Evolutionary conservation across 2,113 vertebrate genomes (phyloP).

Genomic region (Eupsittula cactorum): DNA sequence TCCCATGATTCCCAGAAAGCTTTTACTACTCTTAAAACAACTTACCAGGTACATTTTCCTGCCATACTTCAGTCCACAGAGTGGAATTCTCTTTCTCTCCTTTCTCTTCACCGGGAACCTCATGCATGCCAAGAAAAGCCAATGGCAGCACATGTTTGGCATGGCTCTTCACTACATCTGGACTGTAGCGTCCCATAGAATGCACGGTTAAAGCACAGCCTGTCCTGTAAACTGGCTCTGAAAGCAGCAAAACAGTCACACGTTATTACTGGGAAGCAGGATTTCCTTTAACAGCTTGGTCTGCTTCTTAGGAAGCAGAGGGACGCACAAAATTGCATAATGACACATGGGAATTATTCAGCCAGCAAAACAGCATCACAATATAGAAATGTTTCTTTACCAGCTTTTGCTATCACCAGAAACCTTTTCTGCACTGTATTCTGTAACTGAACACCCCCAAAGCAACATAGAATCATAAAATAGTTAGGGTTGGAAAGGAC

Average conservation of each 20-base stretch:
- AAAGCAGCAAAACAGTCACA: background rate
- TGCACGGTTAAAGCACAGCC: conserved; percentile 89
- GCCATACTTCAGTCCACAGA: conserved; percentile 95
- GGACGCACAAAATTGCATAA: background rate
- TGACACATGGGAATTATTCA: background rate
- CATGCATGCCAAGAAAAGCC: conserved; percentile 98
- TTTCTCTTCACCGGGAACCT: conserved; percentile 88
- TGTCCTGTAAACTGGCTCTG: conserved; percentile 88
- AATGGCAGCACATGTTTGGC: conserved; percentile 88
- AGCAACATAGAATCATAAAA: background rate
- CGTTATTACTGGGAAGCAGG: background rate
- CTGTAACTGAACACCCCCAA: background rate
- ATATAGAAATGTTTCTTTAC: background rate
- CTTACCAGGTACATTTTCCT: conserved; percentile 95
- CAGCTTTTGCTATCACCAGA: background rate
- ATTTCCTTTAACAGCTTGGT: background rate
- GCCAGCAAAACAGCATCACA: background rate
- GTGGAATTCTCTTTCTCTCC: conserved; percentile 85
- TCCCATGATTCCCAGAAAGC: background rate
- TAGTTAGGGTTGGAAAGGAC: too few relatives aligned
- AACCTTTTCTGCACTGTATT: background rate
- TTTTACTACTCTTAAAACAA: background rate
- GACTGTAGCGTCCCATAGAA: conserved; percentile 94
- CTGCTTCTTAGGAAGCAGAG: background rate
- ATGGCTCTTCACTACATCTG: conserved; percentile 92